phyloP scores from a whole-genome alignment of 2,888 invertebrate species.

The Eristalis intricaria region DNA sequence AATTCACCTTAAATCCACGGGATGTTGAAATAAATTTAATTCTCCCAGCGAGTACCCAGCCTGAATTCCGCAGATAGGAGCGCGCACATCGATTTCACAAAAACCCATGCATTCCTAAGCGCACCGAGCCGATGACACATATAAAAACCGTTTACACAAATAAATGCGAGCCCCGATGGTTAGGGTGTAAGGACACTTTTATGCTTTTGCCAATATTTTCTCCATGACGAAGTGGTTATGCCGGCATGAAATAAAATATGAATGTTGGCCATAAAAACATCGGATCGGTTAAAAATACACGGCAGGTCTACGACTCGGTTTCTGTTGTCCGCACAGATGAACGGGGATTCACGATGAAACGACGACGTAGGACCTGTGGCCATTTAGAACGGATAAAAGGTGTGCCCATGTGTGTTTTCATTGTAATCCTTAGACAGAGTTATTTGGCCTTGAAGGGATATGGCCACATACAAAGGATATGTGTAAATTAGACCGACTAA shows the following conservation, averaged over 20 bases:
- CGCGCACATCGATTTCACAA: neutral
- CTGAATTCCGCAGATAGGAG: neutral
- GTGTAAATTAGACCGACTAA: constrained; percentile 48
- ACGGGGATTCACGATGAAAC: neutral
- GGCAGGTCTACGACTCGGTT: neutral
- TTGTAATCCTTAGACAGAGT: constrained; percentile 9
- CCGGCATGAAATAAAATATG: constrained; percentile 15
- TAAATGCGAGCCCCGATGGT: neutral
- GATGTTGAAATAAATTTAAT: neutral
- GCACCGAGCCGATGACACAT: neutral
- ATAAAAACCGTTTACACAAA: neutral
- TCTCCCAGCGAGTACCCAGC: neutral
- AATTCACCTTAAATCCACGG: neutral
- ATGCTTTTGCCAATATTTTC: neutral
- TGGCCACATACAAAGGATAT: constrained; percentile 15
- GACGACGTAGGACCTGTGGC: neutral
- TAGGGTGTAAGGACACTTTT: neutral
- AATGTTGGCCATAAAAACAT: constrained; percentile 24
- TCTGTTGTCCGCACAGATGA: neutral
- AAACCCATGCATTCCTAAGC: neutral
- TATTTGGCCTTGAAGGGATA: neutral
- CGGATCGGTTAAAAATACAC: constrained; percentile 28
- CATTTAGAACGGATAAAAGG: neutral
- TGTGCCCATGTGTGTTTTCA: neutral
- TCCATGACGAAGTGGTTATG: constrained; percentile 27